phyloP scores from a whole-genome alignment of 2,888 invertebrate genomes.

The Eupsilia transversa region DNA sequence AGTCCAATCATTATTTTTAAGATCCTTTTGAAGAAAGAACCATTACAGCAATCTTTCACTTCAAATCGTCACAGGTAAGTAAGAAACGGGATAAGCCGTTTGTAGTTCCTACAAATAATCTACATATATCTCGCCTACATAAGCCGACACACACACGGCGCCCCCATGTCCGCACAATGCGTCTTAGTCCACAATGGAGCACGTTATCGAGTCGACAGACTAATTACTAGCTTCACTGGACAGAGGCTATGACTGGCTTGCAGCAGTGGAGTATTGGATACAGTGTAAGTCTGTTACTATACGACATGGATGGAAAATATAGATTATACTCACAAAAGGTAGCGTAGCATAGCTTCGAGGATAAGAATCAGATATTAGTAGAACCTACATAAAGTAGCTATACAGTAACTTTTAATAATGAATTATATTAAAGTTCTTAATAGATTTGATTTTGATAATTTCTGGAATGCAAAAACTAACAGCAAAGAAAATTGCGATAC shows the following conservation, averaged over 20 bases:
- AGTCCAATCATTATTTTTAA: no score
- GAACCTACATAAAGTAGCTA: no score
- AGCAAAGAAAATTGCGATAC: no score
- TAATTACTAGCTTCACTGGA: conserved; percentile 59
- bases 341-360: no score
- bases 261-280: neutral
- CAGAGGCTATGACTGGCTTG: conserved; percentile 16
- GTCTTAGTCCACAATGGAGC: conserved; percentile 50
- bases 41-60: no score
- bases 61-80: no score
- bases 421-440: no score
- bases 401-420: no score
- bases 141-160: neutral
- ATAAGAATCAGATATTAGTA: neutral
- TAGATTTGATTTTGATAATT: no score
- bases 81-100: neutral
- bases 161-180: conserved; percentile 50
- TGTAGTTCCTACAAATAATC: neutral
- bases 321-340: neutral
- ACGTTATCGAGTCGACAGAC: conserved; percentile 52
- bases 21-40: no score
- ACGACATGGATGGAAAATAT: no score
- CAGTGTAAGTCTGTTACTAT: neutral
- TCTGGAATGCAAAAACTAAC: no score
- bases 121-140: neutral